Base-by-base conservation (phyloP, 2,888 invertebrate genomes). In the Suillia variegata region DNA sequence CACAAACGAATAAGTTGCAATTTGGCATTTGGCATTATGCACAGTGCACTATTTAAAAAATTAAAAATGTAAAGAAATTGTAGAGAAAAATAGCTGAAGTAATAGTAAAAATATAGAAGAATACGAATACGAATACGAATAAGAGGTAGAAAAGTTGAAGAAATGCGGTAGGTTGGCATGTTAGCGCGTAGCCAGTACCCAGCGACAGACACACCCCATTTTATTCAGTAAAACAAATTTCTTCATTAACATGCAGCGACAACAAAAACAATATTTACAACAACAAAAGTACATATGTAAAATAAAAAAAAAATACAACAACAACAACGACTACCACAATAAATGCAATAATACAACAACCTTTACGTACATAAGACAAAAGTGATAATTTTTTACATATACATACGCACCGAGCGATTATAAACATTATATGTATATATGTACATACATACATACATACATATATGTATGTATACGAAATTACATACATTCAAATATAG, bases 311-410 rank as follows among this genome's bases (percentile, higher is more conserved):
- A 51, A 51, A 20, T 6, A 33, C 6, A 52, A 52, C 20, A 50
- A 20, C 52, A 52, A 52, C 21, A 31, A 21, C 38, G n/a, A n/a
- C 10, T 13, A 33, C 13, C 17, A 38, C 54, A 42, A 24, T 21
- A 24, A 42, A 24, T 49, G 49, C 22, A 3, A 17, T 26, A 26
- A 52, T 33, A 18, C 31, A 20, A 38, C 20, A 52, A 52, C 10
- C 20, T 18, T 38, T 17, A 12, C 5, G 50, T 50, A 50, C 26
- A 50, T 24, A 50, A 52, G 21, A 52, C 17, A 52, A 20, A 52
- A 52, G 52, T 52, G 52, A 34, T 52, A 52, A 52, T 34, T 52
- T 52, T 51, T 51, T 51, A n/a, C n/a, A n/a, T n/a, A n/a, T n/a
- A n/a, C n/a, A n/a, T n/a, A n/a, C n/a, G n/a, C n/a, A n/a, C n/a